phyloP scores from a whole-genome alignment of 2,797 vertebrate species.

The Miichthys miiuy region DNA sequence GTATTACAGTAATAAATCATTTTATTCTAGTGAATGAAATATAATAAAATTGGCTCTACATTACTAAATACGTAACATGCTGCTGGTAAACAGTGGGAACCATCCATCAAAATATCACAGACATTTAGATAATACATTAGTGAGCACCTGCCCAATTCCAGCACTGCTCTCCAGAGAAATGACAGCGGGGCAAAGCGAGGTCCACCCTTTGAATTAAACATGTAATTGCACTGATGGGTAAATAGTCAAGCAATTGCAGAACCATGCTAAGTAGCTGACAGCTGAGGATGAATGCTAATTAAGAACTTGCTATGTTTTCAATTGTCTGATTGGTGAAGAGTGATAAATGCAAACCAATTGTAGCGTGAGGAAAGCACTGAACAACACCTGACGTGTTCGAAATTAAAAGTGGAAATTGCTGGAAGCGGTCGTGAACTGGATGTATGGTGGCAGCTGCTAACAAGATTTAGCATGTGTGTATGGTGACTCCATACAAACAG shows the following conservation, averaged over 20 bases:
- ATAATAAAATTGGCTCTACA: neutral
- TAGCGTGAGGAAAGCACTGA: constrained; percentile 30
- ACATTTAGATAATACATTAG: constrained; percentile 14
- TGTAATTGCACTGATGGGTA: constrained; percentile 68
- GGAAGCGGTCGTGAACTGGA: constrained; percentile 22
- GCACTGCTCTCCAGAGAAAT: constrained; percentile 43
- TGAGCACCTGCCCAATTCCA: constrained; percentile 23
- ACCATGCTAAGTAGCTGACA: constrained; percentile 62
- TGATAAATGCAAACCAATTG: constrained; percentile 34
- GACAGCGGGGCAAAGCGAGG: constrained; percentile 33
- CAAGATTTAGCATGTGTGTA: constrained; percentile 19
- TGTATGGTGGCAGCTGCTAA: constrained; percentile 39
- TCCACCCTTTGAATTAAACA: constrained; percentile 71
- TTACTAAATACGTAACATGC: constrained; percentile 5
- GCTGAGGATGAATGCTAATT: constrained; percentile 57
- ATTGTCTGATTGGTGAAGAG: constrained; percentile 49
- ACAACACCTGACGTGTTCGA: constrained; percentile 46
- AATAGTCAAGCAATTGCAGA: constrained; percentile 64
- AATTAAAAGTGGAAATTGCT: constrained; percentile 43
- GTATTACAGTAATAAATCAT: neutral
- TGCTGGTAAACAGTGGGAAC: neutral
- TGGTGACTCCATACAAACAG: constrained; percentile 28
- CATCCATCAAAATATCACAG: constrained; percentile 8
- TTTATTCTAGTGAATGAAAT: neutral
- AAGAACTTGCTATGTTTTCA: constrained; percentile 43